Base-by-base conservation (phyloP, 2,888 invertebrate genomes). In the Drosophila histrio region DNA sequence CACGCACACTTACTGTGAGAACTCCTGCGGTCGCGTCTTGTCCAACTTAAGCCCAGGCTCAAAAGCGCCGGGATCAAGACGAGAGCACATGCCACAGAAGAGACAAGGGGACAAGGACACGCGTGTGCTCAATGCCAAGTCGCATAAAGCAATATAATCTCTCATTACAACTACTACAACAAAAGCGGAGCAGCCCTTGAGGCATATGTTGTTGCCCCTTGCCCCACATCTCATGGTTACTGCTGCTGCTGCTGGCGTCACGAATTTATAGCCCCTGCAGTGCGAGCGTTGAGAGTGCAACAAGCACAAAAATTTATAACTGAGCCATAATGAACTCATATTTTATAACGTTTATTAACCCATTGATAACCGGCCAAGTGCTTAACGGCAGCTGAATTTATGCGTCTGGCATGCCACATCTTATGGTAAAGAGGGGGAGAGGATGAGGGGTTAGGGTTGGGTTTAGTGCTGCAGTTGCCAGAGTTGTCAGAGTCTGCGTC, bases 281-380 rank as follows among this genome's bases (percentile, higher is more conserved):
- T 86, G 80, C 77, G 65, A 77, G 53, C 38, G 32, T 26, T 44
- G 62, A 57, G 77, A 79, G 64, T 79, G 81, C 84, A 82, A 86
- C 82, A 82, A 82, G 80, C 77, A 64, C 62, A 84, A 71, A 77
- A 84, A 85, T 85, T 87, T 85, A 84, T 85, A 85, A 87, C 77
- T 69, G 49, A 73, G 64, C 72, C 87, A 79, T 84, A 84, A 84
- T 87, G 87, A 87, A 84, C 86, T 82, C 87, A 87, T 84, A 84
- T 87, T 85, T 84, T 85, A 85, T 82, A 78, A 82, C 76, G 82
- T 84, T 82, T 84, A 84, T 84, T 87, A 84, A 84, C 79, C 87
- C 84, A 84, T 84, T 84, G 84, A 84, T 87, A 87, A 85, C 87
- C 77, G 67, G 68, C 71, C 85, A 78, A 77, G 81, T 75, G 79